A percentile compares a stretch with the other conserved stretches of the same genome.
phyloP scores from a whole-genome alignment of 2,797 vertebrate species.

The Vipera ursinii region DNA sequence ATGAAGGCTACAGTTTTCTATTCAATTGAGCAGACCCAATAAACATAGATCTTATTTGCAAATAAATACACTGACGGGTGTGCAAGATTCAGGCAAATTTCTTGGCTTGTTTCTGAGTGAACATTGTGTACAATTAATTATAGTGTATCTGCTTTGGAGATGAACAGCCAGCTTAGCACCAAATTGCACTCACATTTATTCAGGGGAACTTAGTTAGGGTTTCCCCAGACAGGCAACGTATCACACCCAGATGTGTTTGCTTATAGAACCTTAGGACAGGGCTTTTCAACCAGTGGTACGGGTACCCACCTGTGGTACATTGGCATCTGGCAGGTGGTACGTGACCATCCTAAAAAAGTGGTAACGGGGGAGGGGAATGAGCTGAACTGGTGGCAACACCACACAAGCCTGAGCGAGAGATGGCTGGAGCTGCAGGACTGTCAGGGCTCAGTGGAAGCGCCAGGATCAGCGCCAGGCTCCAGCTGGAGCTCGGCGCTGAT shows the following conservation, averaged over 20 bases:
- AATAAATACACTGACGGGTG: background rate
- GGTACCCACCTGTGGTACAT: no score
- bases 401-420: no score
- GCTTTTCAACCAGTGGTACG: no score
- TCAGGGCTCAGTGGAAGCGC: no score
- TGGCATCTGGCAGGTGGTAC: no score
- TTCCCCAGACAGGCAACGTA: background rate
- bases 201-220: background rate
- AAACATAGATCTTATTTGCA: background rate
- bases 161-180: background rate
- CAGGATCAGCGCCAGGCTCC: no score
- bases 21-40: background rate
- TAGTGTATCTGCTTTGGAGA: no score
- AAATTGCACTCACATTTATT: background rate
- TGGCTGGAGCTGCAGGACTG: no score
- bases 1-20: background rate
- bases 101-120: background rate
- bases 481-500: no score
- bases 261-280: background rate
- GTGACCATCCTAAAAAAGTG: no score
- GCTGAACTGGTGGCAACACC: no score
- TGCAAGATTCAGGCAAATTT: background rate
- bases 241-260: background rate
- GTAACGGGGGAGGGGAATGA: no score
- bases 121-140: background rate